Percentiles rank a stretch among this genome's conserved stretches.
Evolutionary conservation across 2,797 vertebrate species (phyloP).

Genomic region (Meriones psammophilus): DNA sequence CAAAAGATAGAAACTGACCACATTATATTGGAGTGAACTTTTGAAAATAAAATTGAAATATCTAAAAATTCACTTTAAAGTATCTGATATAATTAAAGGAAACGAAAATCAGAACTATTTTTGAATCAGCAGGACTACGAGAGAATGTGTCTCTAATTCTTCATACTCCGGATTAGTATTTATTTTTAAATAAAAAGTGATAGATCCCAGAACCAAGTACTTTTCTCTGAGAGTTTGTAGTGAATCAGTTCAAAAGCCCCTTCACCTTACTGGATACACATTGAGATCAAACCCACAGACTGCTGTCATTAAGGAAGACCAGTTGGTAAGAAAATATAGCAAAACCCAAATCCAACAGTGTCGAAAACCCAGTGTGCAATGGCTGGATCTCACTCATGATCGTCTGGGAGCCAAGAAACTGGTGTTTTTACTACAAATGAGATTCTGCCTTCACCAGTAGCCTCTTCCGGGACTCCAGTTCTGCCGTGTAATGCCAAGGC

Average conservation of each 20-base stretch:
- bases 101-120: neutral
- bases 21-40: neutral
- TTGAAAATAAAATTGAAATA: neutral
- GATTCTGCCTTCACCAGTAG: too few species aligned
- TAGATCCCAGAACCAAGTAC: neutral
- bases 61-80: constrained; percentile 43
- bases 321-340: neutral
- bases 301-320: constrained; percentile 88
- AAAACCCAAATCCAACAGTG: neutral
- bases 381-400: neutral
- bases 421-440: too few species aligned
- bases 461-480: neutral
- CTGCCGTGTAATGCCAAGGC: neutral
- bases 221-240: constrained; percentile 86
- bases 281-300: constrained; percentile 94
- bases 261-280: constrained; percentile 93
- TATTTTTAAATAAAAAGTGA: neutral
- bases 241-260: constrained; percentile 91
- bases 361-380: neutral
- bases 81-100: neutral
- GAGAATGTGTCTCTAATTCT: neutral
- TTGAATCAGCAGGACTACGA: neutral
- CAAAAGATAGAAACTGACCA: neutral
- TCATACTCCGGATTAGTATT: neutral
- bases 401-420: neutral